These are phyloP conservation scores for Ischnus inquisitorius DNA, from an alignment of 2,888 invertebrate species.

Conservation along the genomic window DNA sequence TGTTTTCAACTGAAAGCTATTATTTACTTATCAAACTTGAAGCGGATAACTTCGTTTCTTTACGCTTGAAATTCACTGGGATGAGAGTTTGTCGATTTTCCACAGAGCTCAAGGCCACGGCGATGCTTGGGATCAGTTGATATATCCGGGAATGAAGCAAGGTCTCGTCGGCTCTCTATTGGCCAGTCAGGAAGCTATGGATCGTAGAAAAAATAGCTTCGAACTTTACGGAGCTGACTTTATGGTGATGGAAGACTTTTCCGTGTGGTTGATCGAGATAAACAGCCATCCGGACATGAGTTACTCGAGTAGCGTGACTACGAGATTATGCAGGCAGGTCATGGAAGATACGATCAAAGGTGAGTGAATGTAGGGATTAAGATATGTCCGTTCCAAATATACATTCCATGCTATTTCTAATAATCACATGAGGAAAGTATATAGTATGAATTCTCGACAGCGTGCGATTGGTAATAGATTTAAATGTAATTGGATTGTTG, in stretches of 20 bases:
- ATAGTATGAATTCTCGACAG: not conserved
- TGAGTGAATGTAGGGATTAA: constrained; percentile 80
- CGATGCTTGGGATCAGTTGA: constrained; percentile 93
- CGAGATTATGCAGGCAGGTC: constrained; percentile 94
- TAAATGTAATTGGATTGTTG: constrained; percentile 22
- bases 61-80: not conserved
- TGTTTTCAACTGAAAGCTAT: constrained; percentile 77
- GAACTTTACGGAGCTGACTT: constrained; percentile 98
- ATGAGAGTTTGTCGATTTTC: constrained; percentile 65
- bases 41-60: constrained; percentile 1
- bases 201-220: constrained; percentile 93
- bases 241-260: constrained; percentile 95
- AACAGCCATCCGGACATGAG: constrained; percentile 97
- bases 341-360: constrained; percentile 97
- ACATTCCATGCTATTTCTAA: too few relatives aligned
- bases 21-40: not conserved
- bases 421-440: too few relatives aligned
- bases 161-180: constrained; percentile 92
- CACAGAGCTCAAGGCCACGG: constrained; percentile 90
- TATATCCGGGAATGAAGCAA: constrained; percentile 95
- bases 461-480: not conserved
- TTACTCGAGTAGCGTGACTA: constrained; percentile 95
- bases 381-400: not conserved
- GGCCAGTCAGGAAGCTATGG: constrained; percentile 95
- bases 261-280: constrained; percentile 97